phyloP scores from a whole-genome alignment of 2,113 vertebrate species.

The Dendrocopos noguchii region DNA sequence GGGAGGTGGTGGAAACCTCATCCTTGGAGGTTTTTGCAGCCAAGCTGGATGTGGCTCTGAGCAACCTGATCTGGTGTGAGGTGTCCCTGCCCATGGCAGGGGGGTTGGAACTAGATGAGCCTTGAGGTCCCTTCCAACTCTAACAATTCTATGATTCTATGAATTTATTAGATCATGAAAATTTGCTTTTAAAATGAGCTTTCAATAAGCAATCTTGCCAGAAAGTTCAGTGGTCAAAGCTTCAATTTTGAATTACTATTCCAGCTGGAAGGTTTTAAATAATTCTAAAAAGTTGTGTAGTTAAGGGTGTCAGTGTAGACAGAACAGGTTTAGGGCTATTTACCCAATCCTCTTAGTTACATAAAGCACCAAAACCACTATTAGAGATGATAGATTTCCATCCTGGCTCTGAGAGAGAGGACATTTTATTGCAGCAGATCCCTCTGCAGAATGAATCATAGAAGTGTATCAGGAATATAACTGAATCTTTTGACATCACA shows the following conservation, averaged over 20 bases:
- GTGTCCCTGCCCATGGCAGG: too few species aligned
- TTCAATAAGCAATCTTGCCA: neutral
- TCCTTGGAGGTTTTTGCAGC: too few species aligned
- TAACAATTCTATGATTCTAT: too few species aligned
- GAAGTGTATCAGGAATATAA: neutral
- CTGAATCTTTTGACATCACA: slow-evolving; percentile 9
- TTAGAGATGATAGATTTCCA: neutral
- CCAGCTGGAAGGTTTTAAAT: neutral
- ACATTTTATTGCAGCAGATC: neutral
- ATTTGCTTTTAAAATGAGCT: neutral
- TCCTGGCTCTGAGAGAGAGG: neutral
- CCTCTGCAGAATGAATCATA: neutral
- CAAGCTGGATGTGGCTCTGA: too few species aligned
- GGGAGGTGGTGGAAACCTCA: too few species aligned
- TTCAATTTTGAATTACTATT: neutral
- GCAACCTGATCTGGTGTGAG: too few species aligned
- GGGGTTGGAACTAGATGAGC: too few species aligned
- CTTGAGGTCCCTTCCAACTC: too few species aligned
- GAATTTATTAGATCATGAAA: neutral
- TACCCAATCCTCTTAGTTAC: neutral
- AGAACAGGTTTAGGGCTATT: neutral
- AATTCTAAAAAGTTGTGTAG: neutral
- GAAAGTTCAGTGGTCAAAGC: neutral
- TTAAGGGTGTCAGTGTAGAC: neutral
- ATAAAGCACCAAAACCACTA: neutral